phyloP scores from a whole-genome alignment of 1,140 invertebrate genomes.

The Solen grandis region DNA sequence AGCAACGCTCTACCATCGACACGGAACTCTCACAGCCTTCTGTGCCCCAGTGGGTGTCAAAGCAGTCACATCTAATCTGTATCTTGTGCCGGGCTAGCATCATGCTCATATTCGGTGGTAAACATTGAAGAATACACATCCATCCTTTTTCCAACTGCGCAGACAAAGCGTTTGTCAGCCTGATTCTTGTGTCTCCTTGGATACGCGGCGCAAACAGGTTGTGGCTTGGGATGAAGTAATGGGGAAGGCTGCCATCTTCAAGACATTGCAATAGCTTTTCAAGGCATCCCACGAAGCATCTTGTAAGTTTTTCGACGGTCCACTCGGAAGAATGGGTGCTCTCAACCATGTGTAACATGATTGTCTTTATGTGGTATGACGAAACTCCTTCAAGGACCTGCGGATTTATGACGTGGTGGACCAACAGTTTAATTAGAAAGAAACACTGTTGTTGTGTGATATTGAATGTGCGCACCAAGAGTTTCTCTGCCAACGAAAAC shows the following conservation, averaged over 20 bases:
- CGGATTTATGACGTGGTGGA: slow-evolving; percentile 31
- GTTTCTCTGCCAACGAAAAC: slow-evolving; percentile 49
- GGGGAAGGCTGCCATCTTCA: slow-evolving; percentile 41
- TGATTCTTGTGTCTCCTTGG: slow-evolving; percentile 42
- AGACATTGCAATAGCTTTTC: slow-evolving; percentile 46
- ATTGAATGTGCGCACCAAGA: slow-evolving; percentile 45
- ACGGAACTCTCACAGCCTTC: slow-evolving; percentile 42
- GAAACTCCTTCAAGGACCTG: slow-evolving; percentile 18
- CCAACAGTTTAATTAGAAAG: slow-evolving; percentile 49
- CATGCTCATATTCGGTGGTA: slow-evolving; percentile 49
- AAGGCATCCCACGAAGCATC: slow-evolving; percentile 45
- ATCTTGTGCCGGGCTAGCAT: slow-evolving; percentile 31
- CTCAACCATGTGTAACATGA: slow-evolving; percentile 50
- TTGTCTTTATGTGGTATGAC: slow-evolving; percentile 49
- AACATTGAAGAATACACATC: slow-evolving; percentile 40
- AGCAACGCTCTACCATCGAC: slow-evolving; percentile 46
- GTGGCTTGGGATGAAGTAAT: slow-evolving; percentile 47
- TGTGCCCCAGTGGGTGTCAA: slow-evolving; percentile 42
- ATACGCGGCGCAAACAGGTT: slow-evolving; percentile 38
- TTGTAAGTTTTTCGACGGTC: slow-evolving; percentile 31
- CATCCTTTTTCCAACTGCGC: slow-evolving; percentile 41
- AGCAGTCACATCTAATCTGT: slow-evolving; percentile 45
- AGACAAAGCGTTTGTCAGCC: slow-evolving; percentile 9
- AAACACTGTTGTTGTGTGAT: slow-evolving; percentile 48
- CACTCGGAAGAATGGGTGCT: slow-evolving; percentile 42